Conservation (phyloP, 2,888 invertebrate species). For the Abscondita cerata region DNA sequence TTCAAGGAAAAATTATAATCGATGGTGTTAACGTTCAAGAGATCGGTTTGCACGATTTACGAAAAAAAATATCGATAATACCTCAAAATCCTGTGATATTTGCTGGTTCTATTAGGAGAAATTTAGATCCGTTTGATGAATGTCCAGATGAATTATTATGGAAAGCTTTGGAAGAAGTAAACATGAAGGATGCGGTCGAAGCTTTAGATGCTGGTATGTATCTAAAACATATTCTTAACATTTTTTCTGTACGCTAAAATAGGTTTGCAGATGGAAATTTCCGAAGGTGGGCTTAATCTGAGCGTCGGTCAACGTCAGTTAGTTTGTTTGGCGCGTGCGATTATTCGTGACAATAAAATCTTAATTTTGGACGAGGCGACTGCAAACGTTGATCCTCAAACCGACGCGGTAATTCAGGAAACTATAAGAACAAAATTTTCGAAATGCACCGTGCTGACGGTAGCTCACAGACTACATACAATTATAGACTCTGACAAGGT, state of each 20-base stretch:
- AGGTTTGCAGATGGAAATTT: conserved; percentile 71
- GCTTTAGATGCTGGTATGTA: conserved; percentile 71
- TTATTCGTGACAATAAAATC: conserved; percentile 56
- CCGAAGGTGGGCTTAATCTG: conserved; percentile 65
- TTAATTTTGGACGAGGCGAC: conserved; percentile 71
- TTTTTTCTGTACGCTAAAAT: conserved; percentile 51
- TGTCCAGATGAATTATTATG: conserved; percentile 80
- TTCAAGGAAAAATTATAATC: conserved; percentile 61
- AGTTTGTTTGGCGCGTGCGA: conserved; percentile 70
- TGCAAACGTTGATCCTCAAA: conserved; percentile 78
- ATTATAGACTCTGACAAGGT: conserved; percentile 89
- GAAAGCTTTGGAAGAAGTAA: conserved; percentile 81
- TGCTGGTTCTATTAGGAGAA: neutral
- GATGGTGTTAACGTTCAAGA: conserved; percentile 60
- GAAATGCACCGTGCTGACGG: conserved; percentile 80
- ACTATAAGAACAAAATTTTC: conserved; percentile 78
- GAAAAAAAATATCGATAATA: conserved; percentile 50
- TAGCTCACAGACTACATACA: conserved; percentile 83
- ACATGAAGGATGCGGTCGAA: conserved; percentile 34
- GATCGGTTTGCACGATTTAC: conserved; percentile 57
- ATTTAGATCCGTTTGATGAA: conserved; percentile 58
- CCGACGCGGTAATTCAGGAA: conserved; percentile 77
- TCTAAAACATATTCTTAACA: conserved; percentile 61
- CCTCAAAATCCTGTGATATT: neutral
- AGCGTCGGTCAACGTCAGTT: conserved; percentile 66